Evolutionary conservation across 1,140 invertebrate genomes (phyloP).

Genomic region (Battus philenor): DNA sequence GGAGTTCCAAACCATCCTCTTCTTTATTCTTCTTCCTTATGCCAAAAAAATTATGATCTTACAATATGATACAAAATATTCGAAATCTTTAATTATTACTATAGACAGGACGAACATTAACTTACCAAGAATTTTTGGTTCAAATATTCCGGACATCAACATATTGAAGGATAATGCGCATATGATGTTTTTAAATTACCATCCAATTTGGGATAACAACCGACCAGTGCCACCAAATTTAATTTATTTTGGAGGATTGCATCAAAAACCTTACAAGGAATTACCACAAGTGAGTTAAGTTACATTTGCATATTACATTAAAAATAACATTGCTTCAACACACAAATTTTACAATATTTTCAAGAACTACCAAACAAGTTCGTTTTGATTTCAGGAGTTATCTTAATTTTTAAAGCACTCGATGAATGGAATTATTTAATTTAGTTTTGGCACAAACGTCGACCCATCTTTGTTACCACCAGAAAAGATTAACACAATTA

Average conservation of each 20-base stretch:
- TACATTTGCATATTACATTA: no score
- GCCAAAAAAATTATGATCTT: slow-evolving; percentile 21
- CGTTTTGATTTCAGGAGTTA: slow-evolving; percentile 25
- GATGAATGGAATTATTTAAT: slow-evolving; percentile 49
- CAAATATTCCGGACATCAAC: neutral
- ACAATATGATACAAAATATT: slow-evolving; percentile 23
- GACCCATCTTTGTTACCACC: slow-evolving; percentile 54
- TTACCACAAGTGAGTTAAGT: slow-evolving; percentile 1
- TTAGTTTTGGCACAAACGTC: slow-evolving; percentile 77
- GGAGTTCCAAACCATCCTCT: slow-evolving; percentile 30
- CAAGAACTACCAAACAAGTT: no score
- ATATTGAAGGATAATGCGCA: slow-evolving; percentile 14
- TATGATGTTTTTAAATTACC: slow-evolving; percentile 74
- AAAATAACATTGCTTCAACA: no score
- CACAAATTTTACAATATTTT: no score
- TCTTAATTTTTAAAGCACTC: slow-evolving; percentile 30
- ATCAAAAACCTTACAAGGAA: slow-evolving; percentile 14
- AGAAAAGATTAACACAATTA: slow-evolving; percentile 55
- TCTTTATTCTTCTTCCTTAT: slow-evolving; percentile 27
- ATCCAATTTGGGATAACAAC: slow-evolving; percentile 32
- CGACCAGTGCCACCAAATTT: slow-evolving; percentile 10
- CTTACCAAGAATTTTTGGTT: no score
- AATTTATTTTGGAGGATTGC: slow-evolving; percentile 6
- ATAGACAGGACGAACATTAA: no score
- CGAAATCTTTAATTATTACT: no score